Conservation (phyloP, 2,113 vertebrate species). For the Colius striatus region DNA sequence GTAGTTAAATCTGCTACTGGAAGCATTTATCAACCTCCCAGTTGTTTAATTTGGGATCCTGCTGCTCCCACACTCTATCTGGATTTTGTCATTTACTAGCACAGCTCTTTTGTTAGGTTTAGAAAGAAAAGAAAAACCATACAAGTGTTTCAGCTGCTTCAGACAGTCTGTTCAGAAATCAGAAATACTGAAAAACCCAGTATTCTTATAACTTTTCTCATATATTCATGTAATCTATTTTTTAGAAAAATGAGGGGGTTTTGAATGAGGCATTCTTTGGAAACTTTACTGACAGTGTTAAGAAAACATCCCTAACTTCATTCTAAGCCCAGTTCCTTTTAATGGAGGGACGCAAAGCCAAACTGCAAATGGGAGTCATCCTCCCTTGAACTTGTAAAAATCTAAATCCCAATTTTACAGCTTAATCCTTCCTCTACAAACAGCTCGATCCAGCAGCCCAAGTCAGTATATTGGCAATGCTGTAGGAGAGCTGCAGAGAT, state of each 20-base stretch:
- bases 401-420: background rate
- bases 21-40: conserved; percentile 51
- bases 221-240: background rate
- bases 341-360: background rate
- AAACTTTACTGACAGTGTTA: background rate
- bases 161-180: background rate
- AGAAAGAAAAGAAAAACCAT: conserved; percentile 38
- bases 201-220: background rate
- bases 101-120: background rate
- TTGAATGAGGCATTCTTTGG: background rate
- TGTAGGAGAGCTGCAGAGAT: background rate
- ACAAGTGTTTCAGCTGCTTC: background rate
- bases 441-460: background rate
- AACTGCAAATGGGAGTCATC: background rate
- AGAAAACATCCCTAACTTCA: background rate
- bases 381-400: background rate
- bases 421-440: background rate
- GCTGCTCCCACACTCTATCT: conserved; percentile 60
- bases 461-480: background rate
- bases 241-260: background rate
- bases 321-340: background rate
- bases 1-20: conserved; percentile 54
- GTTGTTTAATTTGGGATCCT: conserved; percentile 57
- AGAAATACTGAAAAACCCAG: background rate
- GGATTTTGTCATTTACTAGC: conserved; percentile 60